These are phyloP conservation scores for Poecilia wingei DNA, from an alignment of 2,797 vertebrate genomes.

Conservation along the genomic window DNA sequence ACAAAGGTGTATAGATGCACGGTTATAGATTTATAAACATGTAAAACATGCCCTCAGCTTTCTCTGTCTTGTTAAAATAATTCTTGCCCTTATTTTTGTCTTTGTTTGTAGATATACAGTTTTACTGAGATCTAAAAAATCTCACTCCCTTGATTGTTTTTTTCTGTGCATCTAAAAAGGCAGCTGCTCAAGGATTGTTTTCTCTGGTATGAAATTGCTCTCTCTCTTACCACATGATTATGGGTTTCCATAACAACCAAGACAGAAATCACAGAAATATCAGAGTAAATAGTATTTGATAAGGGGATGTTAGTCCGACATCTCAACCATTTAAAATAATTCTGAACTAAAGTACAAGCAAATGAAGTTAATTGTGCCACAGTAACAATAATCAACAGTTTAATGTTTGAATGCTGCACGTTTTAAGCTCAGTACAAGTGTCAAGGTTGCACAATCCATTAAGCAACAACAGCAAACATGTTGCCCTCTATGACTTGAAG, in stretches of 20 bases:
- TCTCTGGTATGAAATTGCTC: not conserved
- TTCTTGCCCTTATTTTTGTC: not conserved
- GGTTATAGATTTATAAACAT: not conserved
- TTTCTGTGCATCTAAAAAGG: conserved; percentile 2
- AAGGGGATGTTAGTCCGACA: not conserved
- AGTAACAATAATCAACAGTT: not conserved
- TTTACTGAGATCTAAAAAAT: not conserved
- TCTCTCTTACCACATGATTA: not conserved
- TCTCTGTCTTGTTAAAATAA: not conserved
- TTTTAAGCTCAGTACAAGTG: not conserved
- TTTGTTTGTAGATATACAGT: not conserved
- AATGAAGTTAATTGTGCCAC: not conserved
- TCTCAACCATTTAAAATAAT: not conserved
- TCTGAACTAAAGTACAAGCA: not conserved
- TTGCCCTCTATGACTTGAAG: conserved; percentile 46
- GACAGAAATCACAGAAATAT: not conserved
- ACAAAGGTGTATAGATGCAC: not conserved
- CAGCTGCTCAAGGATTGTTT: not conserved
- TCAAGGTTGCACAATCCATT: conserved; percentile 3
- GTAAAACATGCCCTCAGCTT: not conserved
- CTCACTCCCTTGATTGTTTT: not conserved
- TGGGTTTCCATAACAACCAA: not conserved
- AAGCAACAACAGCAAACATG: conserved; percentile 37
- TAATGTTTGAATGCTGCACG: not conserved
- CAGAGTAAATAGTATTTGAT: not conserved